A percentile compares a stretch with the other conserved stretches of the same genome.
phyloP scores from a whole-genome alignment of 2,888 invertebrate genomes.

The Neria commutata region DNA sequence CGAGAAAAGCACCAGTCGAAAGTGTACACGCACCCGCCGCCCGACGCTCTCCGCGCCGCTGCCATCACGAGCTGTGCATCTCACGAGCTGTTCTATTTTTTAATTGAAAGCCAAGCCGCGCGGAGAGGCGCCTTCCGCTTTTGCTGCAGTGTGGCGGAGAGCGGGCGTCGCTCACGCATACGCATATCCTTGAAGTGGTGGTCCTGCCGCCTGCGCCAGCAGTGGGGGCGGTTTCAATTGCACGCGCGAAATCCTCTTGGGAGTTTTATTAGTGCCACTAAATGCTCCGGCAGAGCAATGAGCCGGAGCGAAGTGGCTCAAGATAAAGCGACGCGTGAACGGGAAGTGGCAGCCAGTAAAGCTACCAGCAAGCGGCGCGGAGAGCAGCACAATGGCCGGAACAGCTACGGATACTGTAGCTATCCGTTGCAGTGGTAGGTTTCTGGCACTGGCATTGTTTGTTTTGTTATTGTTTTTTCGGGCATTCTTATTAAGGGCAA shows the following conservation, averaged over 20 bases:
- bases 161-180: too few relatives aligned
- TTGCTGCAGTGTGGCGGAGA: too few relatives aligned
- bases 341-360: background rate
- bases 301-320: background rate
- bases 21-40: background rate
- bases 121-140: too few relatives aligned
- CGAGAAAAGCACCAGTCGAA: slow-evolving; percentile 11
- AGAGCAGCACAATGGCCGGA: background rate
- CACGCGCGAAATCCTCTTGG: slow-evolving; percentile 16
- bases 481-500: slow-evolving; percentile 45
- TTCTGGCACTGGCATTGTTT: background rate
- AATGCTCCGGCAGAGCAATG: slow-evolving; percentile 11
- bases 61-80: too few relatives aligned
- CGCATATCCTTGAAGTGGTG: too few relatives aligned
- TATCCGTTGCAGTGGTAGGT: background rate
- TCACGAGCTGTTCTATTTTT: too few relatives aligned
- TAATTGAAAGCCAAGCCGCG: too few relatives aligned
- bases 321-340: background rate
- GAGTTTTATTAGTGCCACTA: slow-evolving; percentile 22
- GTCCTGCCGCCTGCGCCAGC: background rate
- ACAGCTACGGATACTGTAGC: background rate
- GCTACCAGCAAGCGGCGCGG: background rate
- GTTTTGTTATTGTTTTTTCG: slow-evolving; percentile 1
- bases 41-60: background rate
- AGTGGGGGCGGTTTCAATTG: slow-evolving; percentile 25